Conservation (phyloP, 2,888 invertebrate genomes). For the Drosophila mayaguana region DNA sequence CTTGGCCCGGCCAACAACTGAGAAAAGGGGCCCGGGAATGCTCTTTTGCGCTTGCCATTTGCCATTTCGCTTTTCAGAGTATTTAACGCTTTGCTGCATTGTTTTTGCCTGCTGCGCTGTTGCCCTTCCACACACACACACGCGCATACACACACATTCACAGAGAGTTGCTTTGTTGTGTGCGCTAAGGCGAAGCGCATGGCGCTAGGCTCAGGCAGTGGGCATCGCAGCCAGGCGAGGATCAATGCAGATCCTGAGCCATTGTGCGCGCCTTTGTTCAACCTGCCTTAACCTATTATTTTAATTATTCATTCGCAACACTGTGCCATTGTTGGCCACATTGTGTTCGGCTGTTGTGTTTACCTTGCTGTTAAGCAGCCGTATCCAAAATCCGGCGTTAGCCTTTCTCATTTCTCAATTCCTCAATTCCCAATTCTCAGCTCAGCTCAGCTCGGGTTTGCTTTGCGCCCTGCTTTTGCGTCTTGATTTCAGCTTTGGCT, state of each 20-base stretch:
- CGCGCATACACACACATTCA: background rate
- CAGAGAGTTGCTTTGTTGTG: slow-evolving; percentile 28
- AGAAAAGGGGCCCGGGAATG: slow-evolving; percentile 27
- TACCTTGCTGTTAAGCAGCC: slow-evolving; percentile 58
- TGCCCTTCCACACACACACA: slow-evolving; percentile 18
- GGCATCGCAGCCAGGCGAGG: slow-evolving; percentile 32
- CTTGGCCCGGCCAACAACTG: slow-evolving; percentile 19
- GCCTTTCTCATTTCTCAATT: slow-evolving; percentile 32
- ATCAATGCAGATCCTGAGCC: slow-evolving; percentile 57
- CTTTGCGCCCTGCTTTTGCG: slow-evolving; percentile 9
- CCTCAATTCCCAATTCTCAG: slow-evolving; percentile 3
- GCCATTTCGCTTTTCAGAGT: slow-evolving; percentile 37
- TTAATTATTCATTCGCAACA: slow-evolving; percentile 79
- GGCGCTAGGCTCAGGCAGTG: slow-evolving; percentile 56
- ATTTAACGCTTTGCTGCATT: slow-evolving; percentile 73
- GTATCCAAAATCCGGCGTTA: slow-evolving; percentile 61
- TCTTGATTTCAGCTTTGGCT: slow-evolving; percentile 31
- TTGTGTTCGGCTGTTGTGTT: slow-evolving; percentile 55
- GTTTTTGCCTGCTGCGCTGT: slow-evolving; percentile 70
- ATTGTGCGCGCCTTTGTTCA: slow-evolving; percentile 58
- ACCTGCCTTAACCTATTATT: slow-evolving; percentile 74
- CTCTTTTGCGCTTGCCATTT: slow-evolving; percentile 41
- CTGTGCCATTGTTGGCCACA: slow-evolving; percentile 65
- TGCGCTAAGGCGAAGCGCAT: slow-evolving; percentile 59
- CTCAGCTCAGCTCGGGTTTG: background rate